These are phyloP conservation scores for Ecliptopera silaceata DNA, from an alignment of 2,888 invertebrate genomes.

Conservation along the genomic window DNA sequence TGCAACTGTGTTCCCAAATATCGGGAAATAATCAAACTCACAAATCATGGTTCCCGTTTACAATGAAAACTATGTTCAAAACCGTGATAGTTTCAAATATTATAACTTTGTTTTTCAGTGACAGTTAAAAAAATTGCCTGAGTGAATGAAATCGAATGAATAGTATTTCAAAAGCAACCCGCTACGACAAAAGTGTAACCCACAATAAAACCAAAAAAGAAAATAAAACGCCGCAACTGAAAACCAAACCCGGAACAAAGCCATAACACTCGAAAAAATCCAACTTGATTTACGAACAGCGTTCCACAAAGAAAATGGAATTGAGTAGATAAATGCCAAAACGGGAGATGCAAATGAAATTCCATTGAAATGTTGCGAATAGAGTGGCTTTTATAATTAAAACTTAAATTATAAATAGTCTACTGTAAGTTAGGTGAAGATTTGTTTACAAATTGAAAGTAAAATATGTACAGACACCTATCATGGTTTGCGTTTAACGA, in stretches of 20 bases:
- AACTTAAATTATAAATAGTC: too few relatives aligned
- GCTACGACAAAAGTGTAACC: background rate
- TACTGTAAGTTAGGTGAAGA: too few relatives aligned
- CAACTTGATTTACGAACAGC: constrained; percentile 13
- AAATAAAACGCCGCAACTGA: background rate
- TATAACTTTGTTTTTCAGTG: too few relatives aligned
- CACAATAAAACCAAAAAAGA: constrained; percentile 1
- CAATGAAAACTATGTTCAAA: too few relatives aligned
- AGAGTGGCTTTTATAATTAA: background rate
- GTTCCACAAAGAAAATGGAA: constrained; percentile 19
- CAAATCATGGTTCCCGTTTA: too few relatives aligned
- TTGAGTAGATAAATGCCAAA: constrained; percentile 3
- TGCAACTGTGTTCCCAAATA: too few relatives aligned
- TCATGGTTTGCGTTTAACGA: too few relatives aligned
- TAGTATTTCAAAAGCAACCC: background rate
- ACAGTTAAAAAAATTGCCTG: too few relatives aligned
- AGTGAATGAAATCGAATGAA: background rate
- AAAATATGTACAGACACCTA: too few relatives aligned
- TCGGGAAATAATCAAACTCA: too few relatives aligned
- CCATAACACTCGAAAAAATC: constrained; percentile 26
- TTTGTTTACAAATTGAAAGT: too few relatives aligned
- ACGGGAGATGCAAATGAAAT: constrained; percentile 7
- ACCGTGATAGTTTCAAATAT: too few relatives aligned
- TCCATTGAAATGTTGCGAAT: background rate
- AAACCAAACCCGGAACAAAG: constrained; percentile 4